Conservation (phyloP, 2,113 vertebrate genomes). For the Ctenomys sociabilis region DNA sequence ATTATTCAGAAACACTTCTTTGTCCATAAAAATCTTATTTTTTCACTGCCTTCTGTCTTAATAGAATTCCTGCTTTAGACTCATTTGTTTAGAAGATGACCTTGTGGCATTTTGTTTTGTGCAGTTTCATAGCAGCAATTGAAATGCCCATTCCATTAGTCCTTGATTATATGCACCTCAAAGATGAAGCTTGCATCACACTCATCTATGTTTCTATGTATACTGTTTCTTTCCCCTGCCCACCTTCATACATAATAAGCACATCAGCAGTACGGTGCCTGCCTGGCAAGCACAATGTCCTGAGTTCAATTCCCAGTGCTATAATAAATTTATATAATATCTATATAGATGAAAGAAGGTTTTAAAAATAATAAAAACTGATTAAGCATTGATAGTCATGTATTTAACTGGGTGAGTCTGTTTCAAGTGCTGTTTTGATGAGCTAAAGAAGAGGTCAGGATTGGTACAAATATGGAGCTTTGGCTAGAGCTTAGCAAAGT, state of each 20-base stretch:
- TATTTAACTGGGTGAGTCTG: neutral
- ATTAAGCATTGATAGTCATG: slow-evolving; percentile 11
- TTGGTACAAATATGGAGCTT: neutral
- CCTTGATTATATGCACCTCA: neutral
- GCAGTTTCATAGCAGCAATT: neutral
- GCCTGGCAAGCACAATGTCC: too few relatives aligned
- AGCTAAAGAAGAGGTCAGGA: slow-evolving; percentile 12
- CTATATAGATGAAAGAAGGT: too few relatives aligned
- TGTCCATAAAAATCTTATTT: neutral
- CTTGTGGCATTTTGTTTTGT: neutral
- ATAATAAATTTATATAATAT: too few relatives aligned
- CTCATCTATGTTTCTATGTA: neutral
- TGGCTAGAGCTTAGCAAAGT: neutral
- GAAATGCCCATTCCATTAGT: neutral
- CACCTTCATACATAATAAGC: neutral
- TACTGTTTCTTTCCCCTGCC: neutral
- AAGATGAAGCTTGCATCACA: neutral
- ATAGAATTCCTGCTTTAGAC: neutral
- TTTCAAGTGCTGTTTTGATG: neutral
- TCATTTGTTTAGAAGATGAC: neutral
- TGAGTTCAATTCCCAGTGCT: too few relatives aligned
- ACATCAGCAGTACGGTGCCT: neutral
- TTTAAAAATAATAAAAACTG: slow-evolving; percentile 12
- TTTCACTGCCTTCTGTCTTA: neutral
- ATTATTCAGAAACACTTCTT: slow-evolving; percentile 7